A percentile compares a stretch with the other conserved stretches of the same genome.
These are phyloP conservation scores for Passerina amoena DNA, from an alignment of 2,113 vertebrate species.

Conservation along the genomic window DNA sequence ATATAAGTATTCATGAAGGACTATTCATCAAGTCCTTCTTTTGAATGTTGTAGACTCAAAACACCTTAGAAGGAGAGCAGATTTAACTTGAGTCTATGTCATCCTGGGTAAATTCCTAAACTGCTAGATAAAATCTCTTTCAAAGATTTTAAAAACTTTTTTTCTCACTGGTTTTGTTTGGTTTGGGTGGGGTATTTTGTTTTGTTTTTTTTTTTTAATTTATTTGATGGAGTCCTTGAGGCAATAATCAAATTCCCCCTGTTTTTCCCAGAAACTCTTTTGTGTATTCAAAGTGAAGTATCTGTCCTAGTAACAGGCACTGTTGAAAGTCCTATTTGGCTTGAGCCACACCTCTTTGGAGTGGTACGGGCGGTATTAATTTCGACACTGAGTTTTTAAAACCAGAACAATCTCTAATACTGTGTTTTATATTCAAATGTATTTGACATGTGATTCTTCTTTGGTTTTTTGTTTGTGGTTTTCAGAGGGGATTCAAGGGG, in stretches of 20 bases:
- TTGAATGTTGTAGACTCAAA: neutral
- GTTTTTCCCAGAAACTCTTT: neutral
- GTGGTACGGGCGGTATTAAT: accelerated
- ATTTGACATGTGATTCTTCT: neutral
- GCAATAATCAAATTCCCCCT: neutral
- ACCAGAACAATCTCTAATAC: neutral
- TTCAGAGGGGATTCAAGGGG: neutral
- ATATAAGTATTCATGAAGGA: neutral
- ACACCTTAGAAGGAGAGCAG: neutral
- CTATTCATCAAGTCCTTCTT: neutral
- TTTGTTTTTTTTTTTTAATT: neutral
- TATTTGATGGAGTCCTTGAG: neutral
- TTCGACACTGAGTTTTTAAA: neutral
- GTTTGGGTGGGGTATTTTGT: neutral
- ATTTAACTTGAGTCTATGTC: neutral
- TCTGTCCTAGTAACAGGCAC: neutral
- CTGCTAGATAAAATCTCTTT: neutral
- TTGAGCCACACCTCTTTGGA: neutral
- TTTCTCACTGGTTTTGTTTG: neutral
- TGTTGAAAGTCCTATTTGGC: neutral
- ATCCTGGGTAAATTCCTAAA: neutral
- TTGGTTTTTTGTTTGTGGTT: neutral
- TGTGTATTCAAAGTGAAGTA: neutral
- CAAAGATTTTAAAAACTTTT: neutral
- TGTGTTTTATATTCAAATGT: neutral